phyloP scores from a whole-genome alignment of 2,888 invertebrate species.

The Sinhomidia bicolor region DNA sequence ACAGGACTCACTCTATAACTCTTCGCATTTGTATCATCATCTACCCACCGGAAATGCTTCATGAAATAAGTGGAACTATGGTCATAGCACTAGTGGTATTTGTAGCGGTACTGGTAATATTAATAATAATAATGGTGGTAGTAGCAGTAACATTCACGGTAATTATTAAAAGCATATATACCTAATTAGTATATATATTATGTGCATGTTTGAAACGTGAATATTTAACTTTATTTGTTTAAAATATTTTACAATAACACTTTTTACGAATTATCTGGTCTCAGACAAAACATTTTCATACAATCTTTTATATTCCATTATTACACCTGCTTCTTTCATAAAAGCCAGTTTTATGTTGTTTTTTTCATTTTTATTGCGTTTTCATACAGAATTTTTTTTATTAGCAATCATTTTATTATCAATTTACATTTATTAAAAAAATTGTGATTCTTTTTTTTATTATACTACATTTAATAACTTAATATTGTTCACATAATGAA shows the following conservation, averaged over 20 bases:
- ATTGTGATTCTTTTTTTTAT: too few species aligned
- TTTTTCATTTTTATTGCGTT: slow-evolving; percentile 6
- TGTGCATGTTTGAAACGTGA: neutral
- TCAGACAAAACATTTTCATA: slow-evolving; percentile 36
- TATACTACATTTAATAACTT: too few species aligned
- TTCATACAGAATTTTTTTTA: neutral
- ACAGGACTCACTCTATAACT: slow-evolving; percentile 74
- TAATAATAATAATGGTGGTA: slow-evolving; percentile 4
- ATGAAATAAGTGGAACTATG: slow-evolving; percentile 74
- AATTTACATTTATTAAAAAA: too few species aligned
- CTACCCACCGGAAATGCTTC: slow-evolving; percentile 78
- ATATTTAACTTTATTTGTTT: neutral
- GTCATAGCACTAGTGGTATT: slow-evolving; percentile 30
- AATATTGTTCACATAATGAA: too few species aligned
- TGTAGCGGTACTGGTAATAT: slow-evolving; percentile 24
- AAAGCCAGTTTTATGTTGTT: neutral
- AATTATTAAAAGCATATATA: neutral
- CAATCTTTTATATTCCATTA: neutral
- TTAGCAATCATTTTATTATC: slow-evolving; percentile 42
- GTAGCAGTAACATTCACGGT: slow-evolving; percentile 7
- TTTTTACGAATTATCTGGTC: slow-evolving; percentile 64
- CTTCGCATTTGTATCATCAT: slow-evolving; percentile 77
- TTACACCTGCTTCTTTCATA: neutral
- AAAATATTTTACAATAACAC: slow-evolving; percentile 26
- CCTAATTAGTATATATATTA: neutral